phyloP scores from a whole-genome alignment of 2,797 vertebrate genomes.

The Rhinella marina region DNA sequence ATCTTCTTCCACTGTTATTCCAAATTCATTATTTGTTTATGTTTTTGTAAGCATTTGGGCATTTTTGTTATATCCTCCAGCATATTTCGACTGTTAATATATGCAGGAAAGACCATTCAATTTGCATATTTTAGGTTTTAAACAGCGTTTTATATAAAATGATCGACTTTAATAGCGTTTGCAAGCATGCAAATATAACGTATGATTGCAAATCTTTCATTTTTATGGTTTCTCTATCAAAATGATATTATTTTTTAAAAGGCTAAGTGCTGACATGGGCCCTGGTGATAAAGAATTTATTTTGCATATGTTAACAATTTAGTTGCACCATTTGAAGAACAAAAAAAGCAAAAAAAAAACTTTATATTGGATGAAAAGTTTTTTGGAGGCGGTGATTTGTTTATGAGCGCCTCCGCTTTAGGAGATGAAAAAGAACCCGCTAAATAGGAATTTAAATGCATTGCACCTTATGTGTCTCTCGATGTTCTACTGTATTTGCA shows the following conservation, averaged over 20 bases:
- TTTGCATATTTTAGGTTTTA: conserved; percentile 62
- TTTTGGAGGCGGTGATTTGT: conserved; percentile 8
- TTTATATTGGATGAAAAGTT: conserved; percentile 44
- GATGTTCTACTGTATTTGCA: conserved; percentile 24
- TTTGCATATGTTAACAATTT: conserved; percentile 61
- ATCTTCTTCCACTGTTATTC: conserved; percentile 24
- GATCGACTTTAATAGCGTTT: conserved; percentile 60
- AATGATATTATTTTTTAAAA: conserved; percentile 62
- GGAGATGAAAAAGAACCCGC: conserved; percentile 23
- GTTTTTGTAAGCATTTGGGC: conserved; percentile 48
- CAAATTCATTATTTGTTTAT: conserved; percentile 56
- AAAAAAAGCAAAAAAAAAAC: conserved; percentile 35
- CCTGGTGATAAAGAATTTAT: conserved; percentile 58
- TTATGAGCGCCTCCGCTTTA: not conserved
- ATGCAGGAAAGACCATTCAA: conserved; percentile 58
- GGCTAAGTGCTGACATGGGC: conserved; percentile 56
- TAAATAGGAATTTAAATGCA: conserved; percentile 55
- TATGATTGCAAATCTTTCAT: conserved; percentile 57
- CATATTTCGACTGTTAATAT: conserved; percentile 56
- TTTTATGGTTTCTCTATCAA: conserved; percentile 61
- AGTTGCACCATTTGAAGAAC: conserved; percentile 15
- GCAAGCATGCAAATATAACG: conserved; percentile 48
- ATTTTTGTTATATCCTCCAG: conserved; percentile 42
- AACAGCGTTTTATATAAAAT: conserved; percentile 60
- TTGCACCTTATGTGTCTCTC: conserved; percentile 34